Percentiles rank a stretch among this genome's conserved stretches.
Evolutionary conservation across 1,140 invertebrate genomes (phyloP).

Genomic region (Cydia amplana): DNA sequence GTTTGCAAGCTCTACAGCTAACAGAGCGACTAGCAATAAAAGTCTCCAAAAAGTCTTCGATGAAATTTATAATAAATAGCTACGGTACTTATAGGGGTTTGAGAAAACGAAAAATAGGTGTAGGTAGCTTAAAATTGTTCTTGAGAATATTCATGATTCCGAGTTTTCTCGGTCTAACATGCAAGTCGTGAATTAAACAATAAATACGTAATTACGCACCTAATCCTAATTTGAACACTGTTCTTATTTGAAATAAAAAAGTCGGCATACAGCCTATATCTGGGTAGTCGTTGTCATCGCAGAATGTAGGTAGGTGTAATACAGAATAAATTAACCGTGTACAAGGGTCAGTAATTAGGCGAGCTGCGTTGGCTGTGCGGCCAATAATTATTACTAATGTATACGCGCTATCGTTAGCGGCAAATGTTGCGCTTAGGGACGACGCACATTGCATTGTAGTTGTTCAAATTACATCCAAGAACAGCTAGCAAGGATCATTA

Average conservation of each 20-base stretch:
- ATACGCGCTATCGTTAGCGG: constrained; percentile 28
- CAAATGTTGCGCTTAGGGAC: constrained; percentile 21
- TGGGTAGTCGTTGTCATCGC: not conserved
- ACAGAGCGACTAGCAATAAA: no score
- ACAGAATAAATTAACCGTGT: constrained; percentile 26
- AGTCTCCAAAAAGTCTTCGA: no score
- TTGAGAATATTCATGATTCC: no score
- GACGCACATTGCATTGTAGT: not conserved
- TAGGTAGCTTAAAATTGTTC: no score
- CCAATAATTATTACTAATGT: constrained; percentile 33
- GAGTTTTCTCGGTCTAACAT: no score
- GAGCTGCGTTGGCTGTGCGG: constrained; percentile 10
- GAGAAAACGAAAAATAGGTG: no score
- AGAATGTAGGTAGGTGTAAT: not conserved
- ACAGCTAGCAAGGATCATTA: not conserved
- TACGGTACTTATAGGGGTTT: no score
- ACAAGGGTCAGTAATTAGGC: constrained; percentile 29
- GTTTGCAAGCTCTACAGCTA: no score
- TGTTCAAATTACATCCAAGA: not conserved
- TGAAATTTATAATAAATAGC: no score
- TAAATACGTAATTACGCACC: not conserved
- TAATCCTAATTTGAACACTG: not conserved
- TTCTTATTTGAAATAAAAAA: not conserved
- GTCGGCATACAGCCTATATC: not conserved
- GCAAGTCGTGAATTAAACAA: no score